Evolutionary conservation across 1,140 invertebrate species (phyloP).

Genomic region (Orussus abietinus): DNA sequence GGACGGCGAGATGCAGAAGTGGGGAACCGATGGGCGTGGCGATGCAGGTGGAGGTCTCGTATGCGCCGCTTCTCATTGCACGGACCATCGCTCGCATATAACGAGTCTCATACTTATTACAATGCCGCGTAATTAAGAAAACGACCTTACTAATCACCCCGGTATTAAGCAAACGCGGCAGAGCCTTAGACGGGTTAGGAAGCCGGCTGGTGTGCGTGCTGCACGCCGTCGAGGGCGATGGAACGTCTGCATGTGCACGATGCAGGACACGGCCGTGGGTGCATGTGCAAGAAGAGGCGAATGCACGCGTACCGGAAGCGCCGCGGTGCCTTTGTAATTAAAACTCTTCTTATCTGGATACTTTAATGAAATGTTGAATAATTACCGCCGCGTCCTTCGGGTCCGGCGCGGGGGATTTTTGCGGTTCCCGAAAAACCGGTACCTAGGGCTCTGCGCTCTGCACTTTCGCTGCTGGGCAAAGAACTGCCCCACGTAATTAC

Average conservation of each 20-base stretch:
- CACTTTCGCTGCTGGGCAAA: too few relatives aligned
- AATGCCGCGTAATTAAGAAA: slow-evolving; percentile 27
- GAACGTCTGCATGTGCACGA: not conserved
- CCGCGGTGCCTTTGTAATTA: slow-evolving; percentile 44
- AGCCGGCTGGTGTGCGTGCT: slow-evolving; percentile 28
- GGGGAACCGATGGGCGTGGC: too few relatives aligned
- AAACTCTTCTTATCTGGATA: slow-evolving; percentile 45
- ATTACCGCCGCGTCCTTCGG: slow-evolving; percentile 28
- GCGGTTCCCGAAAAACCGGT: too few relatives aligned
- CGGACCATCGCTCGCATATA: slow-evolving; percentile 10
- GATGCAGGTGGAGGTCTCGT: too few relatives aligned
- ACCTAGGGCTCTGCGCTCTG: too few relatives aligned
- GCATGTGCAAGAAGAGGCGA: too few relatives aligned
- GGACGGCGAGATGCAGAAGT: too few relatives aligned
- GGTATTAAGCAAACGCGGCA: slow-evolving; percentile 20
- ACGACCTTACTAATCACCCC: slow-evolving; percentile 27
- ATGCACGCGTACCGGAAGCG: slow-evolving; percentile 33
- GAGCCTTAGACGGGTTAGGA: slow-evolving; percentile 5
- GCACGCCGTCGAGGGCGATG: slow-evolving; percentile 24
- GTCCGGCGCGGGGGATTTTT: too few relatives aligned
- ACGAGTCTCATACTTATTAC: slow-evolving; percentile 9
- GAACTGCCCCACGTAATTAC: too few relatives aligned
- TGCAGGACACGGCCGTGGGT: slow-evolving; percentile 22
- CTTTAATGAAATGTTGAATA: slow-evolving; percentile 46
- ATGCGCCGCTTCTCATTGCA: not conserved